phyloP scores from a whole-genome alignment of 2,113 vertebrate genomes.

The Pedionomus torquatus region DNA sequence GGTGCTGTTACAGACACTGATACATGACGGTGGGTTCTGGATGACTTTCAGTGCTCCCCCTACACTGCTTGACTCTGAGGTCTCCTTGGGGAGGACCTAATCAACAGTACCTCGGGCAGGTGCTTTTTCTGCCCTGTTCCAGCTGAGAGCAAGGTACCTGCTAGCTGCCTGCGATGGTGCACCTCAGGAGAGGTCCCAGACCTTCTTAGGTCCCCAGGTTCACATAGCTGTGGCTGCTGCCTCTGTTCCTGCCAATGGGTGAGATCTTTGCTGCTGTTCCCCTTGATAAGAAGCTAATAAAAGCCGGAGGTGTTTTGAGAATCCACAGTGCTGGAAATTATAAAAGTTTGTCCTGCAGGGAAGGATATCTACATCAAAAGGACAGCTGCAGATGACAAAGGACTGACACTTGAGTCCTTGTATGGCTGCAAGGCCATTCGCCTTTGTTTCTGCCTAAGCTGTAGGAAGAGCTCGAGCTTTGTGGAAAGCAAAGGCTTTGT shows the following conservation, averaged over 20 bases:
- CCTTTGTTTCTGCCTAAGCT: background rate
- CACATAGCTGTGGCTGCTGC: background rate
- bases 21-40: background rate
- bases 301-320: background rate
- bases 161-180: background rate
- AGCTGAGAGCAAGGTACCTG: background rate
- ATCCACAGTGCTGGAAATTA: background rate
- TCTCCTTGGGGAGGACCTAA: background rate
- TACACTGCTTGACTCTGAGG: fast-evolving
- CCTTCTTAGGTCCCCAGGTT: background rate
- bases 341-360: background rate
- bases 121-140: background rate
- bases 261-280: background rate
- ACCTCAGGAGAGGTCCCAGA: background rate
- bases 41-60: background rate
- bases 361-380: conserved; percentile 12
- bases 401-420: background rate
- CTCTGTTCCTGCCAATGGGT: background rate
- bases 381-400: background rate
- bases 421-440: background rate
- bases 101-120: background rate
- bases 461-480: background rate
- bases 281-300: background rate
- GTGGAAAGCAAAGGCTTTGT: background rate
- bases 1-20: background rate